These are phyloP conservation scores for Papilio glaucus DNA, from an alignment of 1,140 invertebrate genomes.

Conservation along the genomic window DNA sequence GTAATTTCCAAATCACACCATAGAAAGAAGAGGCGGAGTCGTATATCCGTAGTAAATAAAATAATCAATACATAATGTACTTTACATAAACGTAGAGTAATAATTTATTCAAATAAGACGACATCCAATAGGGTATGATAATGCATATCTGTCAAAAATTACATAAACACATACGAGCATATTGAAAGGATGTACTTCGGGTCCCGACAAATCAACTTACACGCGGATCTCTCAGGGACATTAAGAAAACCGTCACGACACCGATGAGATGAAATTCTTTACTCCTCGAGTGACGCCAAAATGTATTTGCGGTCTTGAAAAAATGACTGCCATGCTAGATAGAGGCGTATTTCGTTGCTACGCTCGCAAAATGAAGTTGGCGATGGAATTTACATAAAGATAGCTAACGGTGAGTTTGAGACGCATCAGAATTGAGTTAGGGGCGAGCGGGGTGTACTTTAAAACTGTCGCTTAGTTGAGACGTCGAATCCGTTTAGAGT, in stretches of 20 bases:
- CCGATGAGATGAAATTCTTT: constrained; percentile 67
- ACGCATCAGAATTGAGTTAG: constrained; percentile 78
- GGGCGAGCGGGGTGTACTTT: constrained; percentile 71
- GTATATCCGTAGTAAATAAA: neutral
- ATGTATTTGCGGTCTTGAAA: constrained; percentile 40
- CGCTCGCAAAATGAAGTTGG: constrained; percentile 60
- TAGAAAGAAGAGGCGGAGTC: no score
- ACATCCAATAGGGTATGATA: constrained; percentile 32
- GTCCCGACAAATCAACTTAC: constrained; percentile 56
- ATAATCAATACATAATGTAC: no score
- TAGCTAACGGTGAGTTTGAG: constrained; percentile 66
- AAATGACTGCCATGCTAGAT: neutral
- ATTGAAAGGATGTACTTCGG: constrained; percentile 39
- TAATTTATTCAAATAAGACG: constrained; percentile 3
- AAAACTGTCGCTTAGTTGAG: constrained; percentile 82
- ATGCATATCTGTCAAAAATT: constrained; percentile 11
- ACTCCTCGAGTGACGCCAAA: constrained; percentile 47
- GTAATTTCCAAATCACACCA: no score
- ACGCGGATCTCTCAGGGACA: constrained; percentile 53
- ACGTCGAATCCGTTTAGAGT: constrained; percentile 81
- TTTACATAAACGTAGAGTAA: no score
- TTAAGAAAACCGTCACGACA: constrained; percentile 71
- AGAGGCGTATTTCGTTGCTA: constrained; percentile 23
- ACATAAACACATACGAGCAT: constrained; percentile 39
- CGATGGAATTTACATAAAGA: constrained; percentile 78